Conservation (phyloP, 2,113 vertebrate genomes). For the Percopsis transmontana region DNA sequence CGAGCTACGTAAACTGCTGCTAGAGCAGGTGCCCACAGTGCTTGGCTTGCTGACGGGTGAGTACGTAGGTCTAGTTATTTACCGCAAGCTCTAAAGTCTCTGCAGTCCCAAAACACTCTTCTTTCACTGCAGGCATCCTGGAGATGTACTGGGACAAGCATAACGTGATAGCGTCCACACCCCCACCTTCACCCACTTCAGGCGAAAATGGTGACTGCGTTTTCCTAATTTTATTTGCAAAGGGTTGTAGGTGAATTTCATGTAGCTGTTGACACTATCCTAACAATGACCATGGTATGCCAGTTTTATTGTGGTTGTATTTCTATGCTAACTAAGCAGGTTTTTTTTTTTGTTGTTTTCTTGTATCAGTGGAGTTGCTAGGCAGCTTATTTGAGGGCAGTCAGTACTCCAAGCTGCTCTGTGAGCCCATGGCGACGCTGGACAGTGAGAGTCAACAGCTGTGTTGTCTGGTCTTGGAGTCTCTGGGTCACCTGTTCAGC, state of each 20-base stretch:
- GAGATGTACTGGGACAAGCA: constrained; percentile 98
- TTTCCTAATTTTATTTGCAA: not conserved
- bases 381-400: constrained; percentile 91
- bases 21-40: constrained; percentile 94
- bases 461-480: constrained; percentile 93
- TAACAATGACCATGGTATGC: not conserved
- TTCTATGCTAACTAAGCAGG: constrained; percentile 2
- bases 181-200: constrained; percentile 94
- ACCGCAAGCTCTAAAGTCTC: no score
- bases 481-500: constrained; percentile 98
- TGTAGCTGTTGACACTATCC: not conserved
- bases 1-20: constrained; percentile 92
- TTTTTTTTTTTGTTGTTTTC: constrained; percentile 25
- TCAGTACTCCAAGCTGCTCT: constrained; percentile 86
- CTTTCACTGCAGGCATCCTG: constrained; percentile 83
- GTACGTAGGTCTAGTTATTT: constrained; percentile 7
- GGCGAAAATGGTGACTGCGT: constrained; percentile 87
- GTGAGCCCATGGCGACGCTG: constrained; percentile 89
- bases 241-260: no score
- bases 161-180: constrained; percentile 92
- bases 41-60: constrained; percentile 93
- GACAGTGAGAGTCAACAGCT: constrained; percentile 91
- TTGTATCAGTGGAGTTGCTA: constrained; percentile 74
- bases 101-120: not conserved
- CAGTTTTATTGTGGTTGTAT: not conserved